Base-by-base conservation (phyloP, 2,797 vertebrate species). In the Enteromius fasciolatus region DNA sequence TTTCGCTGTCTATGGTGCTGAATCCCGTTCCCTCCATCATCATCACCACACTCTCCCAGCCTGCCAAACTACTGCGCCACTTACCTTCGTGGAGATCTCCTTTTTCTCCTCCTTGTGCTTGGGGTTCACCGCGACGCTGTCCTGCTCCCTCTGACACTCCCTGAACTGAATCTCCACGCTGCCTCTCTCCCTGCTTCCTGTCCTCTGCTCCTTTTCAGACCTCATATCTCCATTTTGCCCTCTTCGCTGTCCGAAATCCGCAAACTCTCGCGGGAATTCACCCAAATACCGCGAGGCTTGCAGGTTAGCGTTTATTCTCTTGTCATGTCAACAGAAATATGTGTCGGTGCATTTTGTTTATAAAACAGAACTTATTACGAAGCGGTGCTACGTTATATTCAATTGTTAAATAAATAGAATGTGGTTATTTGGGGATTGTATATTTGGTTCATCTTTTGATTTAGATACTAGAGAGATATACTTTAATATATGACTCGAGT, bases 81-180 rank as follows among this genome's bases (percentile, higher is more conserved):
- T 5, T 82, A 95, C 94, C 94, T 95, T 95, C 0, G 93, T 92
- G 14, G 94, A 95, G 39, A 95, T 88, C 89, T 96, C 95, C 54
- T 93, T 96, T 89, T 94, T 95, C 89, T 96, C 95, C 50, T 96
- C 95, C 61, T 95, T 96, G 84, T 91, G 93, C 83, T 95, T 96
- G 3, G 82, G 66, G 82, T 90, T 93, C 2, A 86, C 87, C 0
- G 87, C 72, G 0, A 61, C 39, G 83, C 79, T 90, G 11, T 96
- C 94, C 75, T 93, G 94, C 14, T 95, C 94, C 48, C 93, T 90
- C 0, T 89, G 91, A 20, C 90, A 41, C 84, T 95, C 94, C 73
- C 92, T 89, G 10, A 95, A 93, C 73, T 94, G 94, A 14, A 96
- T 93, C 63, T 95, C 94, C 7, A 94, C 94, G 84, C 90, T 87